A percentile compares a stretch with the other conserved stretches of the same genome.
Conservation (phyloP, 2,113 vertebrate genomes). For the Danionella cerebrum region DNA sequence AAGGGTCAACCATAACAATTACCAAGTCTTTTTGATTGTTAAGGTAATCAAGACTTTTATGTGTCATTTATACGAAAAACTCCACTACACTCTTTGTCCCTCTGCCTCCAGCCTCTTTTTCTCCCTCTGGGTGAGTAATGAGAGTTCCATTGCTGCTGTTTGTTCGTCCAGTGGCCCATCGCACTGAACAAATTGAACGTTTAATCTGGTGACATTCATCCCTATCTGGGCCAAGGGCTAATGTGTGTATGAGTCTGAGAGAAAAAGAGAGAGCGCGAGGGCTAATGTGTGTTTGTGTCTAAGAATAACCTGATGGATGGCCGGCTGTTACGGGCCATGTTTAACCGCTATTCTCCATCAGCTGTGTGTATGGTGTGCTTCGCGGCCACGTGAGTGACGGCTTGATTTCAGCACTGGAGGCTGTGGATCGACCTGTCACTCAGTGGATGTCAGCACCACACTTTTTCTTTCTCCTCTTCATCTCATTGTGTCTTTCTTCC, state of each 20-base stretch:
- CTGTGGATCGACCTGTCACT: slow-evolving; percentile 45
- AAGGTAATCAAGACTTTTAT: too few species aligned
- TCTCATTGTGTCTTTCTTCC: background rate
- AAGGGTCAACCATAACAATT: too few species aligned
- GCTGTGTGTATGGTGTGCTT: too few species aligned
- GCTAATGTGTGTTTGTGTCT: slow-evolving; percentile 60
- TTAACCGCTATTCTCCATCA: slow-evolving; percentile 42
- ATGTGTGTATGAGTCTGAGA: too few species aligned
- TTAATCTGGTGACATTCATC: slow-evolving; percentile 62
- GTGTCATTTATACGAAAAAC: too few species aligned
- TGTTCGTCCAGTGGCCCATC: slow-evolving; percentile 43
- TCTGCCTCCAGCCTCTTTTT: too few species aligned
- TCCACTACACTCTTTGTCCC: too few species aligned
- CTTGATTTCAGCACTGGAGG: slow-evolving; percentile 37
- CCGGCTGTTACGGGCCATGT: slow-evolving; percentile 49
- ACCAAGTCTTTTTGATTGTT: too few species aligned
- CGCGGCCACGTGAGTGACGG: slow-evolving; percentile 49
- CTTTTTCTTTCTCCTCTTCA: slow-evolving; percentile 16
- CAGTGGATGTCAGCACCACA: slow-evolving; percentile 27
- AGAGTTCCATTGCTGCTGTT: too few species aligned
- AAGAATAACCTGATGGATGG: slow-evolving; percentile 59
- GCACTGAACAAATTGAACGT: slow-evolving; percentile 58
- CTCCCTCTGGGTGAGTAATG: too few species aligned
- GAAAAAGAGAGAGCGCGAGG: too few species aligned
- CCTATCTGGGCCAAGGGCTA: slow-evolving; percentile 62